Evolutionary conservation across 2,888 invertebrate genomes (phyloP).

Genomic region (Agapostemon virescens): DNA sequence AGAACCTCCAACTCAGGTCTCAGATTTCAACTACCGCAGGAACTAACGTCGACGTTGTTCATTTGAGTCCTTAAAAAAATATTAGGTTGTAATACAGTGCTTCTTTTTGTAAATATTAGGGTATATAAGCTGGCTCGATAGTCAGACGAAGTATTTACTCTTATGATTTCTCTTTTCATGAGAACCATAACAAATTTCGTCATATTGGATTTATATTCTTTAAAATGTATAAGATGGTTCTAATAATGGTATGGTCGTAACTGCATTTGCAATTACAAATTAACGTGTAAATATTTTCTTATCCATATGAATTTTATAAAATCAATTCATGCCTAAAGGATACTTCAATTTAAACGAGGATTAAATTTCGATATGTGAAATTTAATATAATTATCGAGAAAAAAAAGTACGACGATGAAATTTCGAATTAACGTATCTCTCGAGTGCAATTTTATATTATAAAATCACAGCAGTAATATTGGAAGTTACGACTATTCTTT

Average conservation of each 20-base stretch:
- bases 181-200: slow-evolving; percentile 28
- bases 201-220: slow-evolving; percentile 32
- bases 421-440: slow-evolving; percentile 7
- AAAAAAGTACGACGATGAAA: background rate
- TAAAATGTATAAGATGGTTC: slow-evolving; percentile 33
- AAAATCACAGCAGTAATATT: background rate
- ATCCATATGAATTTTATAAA: background rate
- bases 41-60: slow-evolving; percentile 65
- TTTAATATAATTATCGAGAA: background rate
- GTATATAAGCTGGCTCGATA: slow-evolving; percentile 27
- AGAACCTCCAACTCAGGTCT: slow-evolving; percentile 87
- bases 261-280: slow-evolving; percentile 22
- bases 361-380: background rate
- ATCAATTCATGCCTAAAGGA: slow-evolving; percentile 5
- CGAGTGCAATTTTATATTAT: slow-evolving; percentile 18
- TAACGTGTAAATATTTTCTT: slow-evolving; percentile 23
- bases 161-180: slow-evolving; percentile 36
- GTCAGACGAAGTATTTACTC: slow-evolving; percentile 43
- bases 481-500: slow-evolving; percentile 51
- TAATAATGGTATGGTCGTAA: slow-evolving; percentile 51
- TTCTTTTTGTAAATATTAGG: slow-evolving; percentile 64
- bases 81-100: slow-evolving; percentile 38
- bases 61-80: slow-evolving; percentile 69
- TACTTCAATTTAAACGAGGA: background rate
- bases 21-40: slow-evolving; percentile 77